A percentile compares a stretch with the other conserved stretches of the same genome.
These are phyloP conservation scores for Chloroceryle amazona DNA, from an alignment of 2,797 vertebrate genomes.

Conservation along the genomic window DNA sequence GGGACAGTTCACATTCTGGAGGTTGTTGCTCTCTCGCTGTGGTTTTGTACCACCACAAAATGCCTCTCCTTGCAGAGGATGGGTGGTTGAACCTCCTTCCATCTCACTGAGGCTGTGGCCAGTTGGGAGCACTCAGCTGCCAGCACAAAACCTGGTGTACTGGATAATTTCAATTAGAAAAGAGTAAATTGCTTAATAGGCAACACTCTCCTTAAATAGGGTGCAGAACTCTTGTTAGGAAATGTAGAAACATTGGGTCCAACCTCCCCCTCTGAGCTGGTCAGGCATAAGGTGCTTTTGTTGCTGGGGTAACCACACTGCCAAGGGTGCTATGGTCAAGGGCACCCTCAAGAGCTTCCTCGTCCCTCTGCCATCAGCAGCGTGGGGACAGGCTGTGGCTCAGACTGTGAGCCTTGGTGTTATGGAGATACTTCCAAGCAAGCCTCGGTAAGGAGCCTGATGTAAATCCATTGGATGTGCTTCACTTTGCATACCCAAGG, in stretches of 20 bases:
- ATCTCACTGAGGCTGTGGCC: neutral
- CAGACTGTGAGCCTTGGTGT: neutral
- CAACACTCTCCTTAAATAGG: neutral
- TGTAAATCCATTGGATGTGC: constrained; percentile 46
- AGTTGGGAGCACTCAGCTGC: neutral
- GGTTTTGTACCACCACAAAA: neutral
- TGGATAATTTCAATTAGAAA: constrained; percentile 39
- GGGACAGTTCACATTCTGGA: constrained; percentile 23
- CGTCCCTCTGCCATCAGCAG: neutral
- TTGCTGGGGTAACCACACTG: neutral
- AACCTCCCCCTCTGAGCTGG: neutral
- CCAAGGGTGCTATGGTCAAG: neutral
- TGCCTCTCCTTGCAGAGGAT: neutral
- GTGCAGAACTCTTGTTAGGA: neutral
- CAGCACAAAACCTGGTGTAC: neutral
- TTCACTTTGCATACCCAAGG: constrained; percentile 27
- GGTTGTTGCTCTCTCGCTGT: neutral
- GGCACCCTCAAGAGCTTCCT: neutral
- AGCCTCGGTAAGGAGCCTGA: neutral
- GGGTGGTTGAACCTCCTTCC: neutral
- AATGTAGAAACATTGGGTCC: neutral
- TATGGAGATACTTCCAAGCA: neutral
- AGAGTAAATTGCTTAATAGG: constrained; percentile 24
- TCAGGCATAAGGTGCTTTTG: neutral
- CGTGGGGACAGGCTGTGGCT: accelerated